These are phyloP conservation scores for Pterocles orientalis DNA, from an alignment of 2,113 vertebrate genomes.

Conservation along the genomic window DNA sequence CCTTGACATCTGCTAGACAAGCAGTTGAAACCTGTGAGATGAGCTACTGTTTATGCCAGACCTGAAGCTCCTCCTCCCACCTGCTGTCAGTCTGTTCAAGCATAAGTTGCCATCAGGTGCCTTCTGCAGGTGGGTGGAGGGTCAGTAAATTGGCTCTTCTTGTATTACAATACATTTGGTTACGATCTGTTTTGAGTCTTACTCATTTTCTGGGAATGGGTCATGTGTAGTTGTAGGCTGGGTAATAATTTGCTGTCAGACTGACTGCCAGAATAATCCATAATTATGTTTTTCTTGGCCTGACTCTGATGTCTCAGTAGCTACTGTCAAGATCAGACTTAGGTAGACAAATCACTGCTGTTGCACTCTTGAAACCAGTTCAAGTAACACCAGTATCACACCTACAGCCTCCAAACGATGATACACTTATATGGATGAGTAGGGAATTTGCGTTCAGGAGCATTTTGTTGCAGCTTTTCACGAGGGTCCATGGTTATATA, in stretches of 20 bases:
- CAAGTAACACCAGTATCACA: neutral
- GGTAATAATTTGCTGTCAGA: conserved; percentile 4
- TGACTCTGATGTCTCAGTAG: neutral
- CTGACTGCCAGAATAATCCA: neutral
- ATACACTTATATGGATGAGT: neutral
- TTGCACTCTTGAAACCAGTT: neutral
- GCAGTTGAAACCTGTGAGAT: neutral
- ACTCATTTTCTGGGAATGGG: neutral
- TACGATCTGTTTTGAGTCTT: neutral
- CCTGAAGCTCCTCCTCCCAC: neutral
- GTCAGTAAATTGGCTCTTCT: neutral
- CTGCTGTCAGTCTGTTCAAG: neutral
- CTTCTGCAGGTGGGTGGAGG: neutral
- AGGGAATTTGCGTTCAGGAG: neutral
- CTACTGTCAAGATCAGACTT: neutral
- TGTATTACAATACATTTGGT: neutral
- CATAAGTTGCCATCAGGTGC: neutral
- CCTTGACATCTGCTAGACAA: neutral
- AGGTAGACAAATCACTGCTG: conserved; percentile 8
- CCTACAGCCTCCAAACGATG: neutral
- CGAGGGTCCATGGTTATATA: neutral
- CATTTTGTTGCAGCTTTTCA: neutral
- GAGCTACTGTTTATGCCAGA: neutral
- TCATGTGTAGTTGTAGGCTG: neutral
- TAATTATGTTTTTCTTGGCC: conserved; percentile 20